Evolutionary conservation across 2,113 vertebrate genomes (phyloP), one percentile per base, ranked within the genome.

Genomic region (Cynocephalus volans): DNA sequence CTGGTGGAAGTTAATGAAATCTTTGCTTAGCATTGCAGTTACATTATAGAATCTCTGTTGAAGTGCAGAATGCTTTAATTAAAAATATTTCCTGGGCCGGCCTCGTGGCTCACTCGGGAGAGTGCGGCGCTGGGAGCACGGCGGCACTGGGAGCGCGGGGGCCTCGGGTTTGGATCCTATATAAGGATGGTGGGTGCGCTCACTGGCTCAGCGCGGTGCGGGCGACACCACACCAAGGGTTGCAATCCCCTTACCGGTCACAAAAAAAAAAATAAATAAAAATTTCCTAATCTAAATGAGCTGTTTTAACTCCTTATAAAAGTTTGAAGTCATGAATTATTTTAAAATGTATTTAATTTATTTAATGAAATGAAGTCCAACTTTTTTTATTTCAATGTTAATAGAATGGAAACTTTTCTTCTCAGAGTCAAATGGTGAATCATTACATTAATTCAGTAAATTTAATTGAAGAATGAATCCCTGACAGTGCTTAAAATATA

Each of bases 11-110:
- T 95, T 95, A 96, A 96, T 97, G 75, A 96, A 96, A 81, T 54
- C 45, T 89, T 88, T 98, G 83, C 58, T 97, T 97, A 96, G 4
- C 76, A 95, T 36, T 96, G 77, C 13, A 95, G 41, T 96, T 90
- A 79, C 15, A 14, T 96, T 93, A 92, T 64, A 79, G 80, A 96
- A 92, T 56, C 67, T 14, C 10, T 94, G 26, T 86, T 70, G 67
- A 90, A 96, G 45, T 93, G 5, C 72, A 69, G 50, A 89, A 93
- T 93, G 11, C 33, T 88, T 95, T 97, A 96, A 95, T 97, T 87
- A 82, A 95, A 97, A 95, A 80, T 96, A n/a, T n/a, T n/a, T n/a
- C n/a, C n/a, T n/a, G n/a, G n/a, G n/a, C n/a, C n/a, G n/a, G n/a
- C n/a, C n/a, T n/a, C n/a, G n/a, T n/a, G n/a, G n/a, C n/a, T n/a